These are phyloP conservation scores for Eutrigla gurnardus DNA, from an alignment of 2,797 vertebrate genomes.

Conservation along the genomic window DNA sequence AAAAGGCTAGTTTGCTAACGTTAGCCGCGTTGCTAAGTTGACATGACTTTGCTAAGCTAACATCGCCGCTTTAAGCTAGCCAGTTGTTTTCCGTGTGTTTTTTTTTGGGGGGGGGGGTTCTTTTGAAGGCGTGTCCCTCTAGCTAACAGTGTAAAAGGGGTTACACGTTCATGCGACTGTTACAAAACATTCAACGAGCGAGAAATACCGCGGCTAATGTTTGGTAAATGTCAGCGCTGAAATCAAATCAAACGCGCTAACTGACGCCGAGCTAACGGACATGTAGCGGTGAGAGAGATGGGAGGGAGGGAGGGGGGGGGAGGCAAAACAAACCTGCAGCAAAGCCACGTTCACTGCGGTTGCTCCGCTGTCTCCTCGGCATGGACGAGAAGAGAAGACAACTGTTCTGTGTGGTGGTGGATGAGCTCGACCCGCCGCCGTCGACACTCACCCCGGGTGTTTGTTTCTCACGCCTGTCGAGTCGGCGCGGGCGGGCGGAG, in stretches of 20 bases:
- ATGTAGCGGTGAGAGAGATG: too few relatives aligned
- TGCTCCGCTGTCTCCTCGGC: conserved; percentile 46
- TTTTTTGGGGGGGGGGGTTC: background rate
- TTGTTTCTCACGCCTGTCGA: background rate
- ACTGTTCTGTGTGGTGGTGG: conserved; percentile 1
- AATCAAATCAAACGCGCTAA: background rate
- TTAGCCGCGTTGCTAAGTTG: conserved; percentile 25
- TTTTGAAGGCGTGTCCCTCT: conserved; percentile 61
- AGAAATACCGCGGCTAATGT: background rate
- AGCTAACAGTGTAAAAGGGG: conserved; percentile 7
- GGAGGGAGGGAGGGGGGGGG: too few relatives aligned
- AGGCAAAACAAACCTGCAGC: conserved; percentile 62
- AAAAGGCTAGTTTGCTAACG: conserved; percentile 27
- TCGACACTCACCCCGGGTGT: conserved; percentile 6
- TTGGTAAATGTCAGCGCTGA: background rate
- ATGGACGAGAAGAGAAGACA: conserved; percentile 27
- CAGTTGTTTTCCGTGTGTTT: background rate
- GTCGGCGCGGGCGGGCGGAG: conserved; percentile 47
- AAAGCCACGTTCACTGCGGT: conserved; percentile 48
- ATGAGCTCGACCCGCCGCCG: conserved; percentile 47
- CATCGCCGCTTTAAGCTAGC: conserved; percentile 46
- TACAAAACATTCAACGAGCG: background rate
- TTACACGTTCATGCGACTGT: conserved; percentile 58
- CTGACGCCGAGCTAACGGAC: background rate
- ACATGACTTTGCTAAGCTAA: conserved; percentile 30